Base-by-base conservation (phyloP, 2,888 invertebrate species). In the Dryobotodes eremita region DNA sequence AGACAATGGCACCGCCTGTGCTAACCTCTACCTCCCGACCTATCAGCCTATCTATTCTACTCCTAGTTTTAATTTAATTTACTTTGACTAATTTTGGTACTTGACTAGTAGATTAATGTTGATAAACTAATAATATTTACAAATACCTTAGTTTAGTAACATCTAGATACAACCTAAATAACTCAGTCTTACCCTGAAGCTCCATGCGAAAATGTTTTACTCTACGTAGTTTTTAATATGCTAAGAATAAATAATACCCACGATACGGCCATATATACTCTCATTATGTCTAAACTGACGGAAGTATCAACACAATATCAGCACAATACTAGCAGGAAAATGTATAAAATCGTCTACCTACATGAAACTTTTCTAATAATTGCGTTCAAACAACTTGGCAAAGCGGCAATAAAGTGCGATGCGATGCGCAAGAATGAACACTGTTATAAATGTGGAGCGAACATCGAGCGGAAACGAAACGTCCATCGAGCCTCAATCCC, bases 1-100 rank as follows among this genome's bases (percentile, higher is more conserved):
- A 90, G 87, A 92, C 89, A 92, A 90, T 90, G 84, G 88, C 90
- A 87, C 82, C 77, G 77, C 82, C 68, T 86, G 86, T 82, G 83
- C 83, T 89, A 86, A 89, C 84, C 81, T 84, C 84, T 86, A 81
- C 78, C 79, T 84, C 42, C 81, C 82, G 89, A 88, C 79, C 62
- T 64, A 46, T 59, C 72, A 46, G 48, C 42, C 42, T 15, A 65
- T 74, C 57, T 36, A 68, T 74, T 73, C 17, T 69, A 46, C 50
- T 59, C 17, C 17, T 57, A 64, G 68, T 82, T 68, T 62, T 55
- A 75, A 75, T 57, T 68, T 61, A 61, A 75, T 57, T 68, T 61
- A 61, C 55, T 75, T 66, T 48, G 36, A 11, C 10, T 10, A 59
- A 17, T 61, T 17, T 55, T 36, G 50, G 23, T 20, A 70, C 15